A percentile compares a stretch with the other conserved stretches of the same genome.
These are phyloP conservation scores for Notothenia coriiceps DNA, from an alignment of 2,113 vertebrate species.

Conservation along the genomic window DNA sequence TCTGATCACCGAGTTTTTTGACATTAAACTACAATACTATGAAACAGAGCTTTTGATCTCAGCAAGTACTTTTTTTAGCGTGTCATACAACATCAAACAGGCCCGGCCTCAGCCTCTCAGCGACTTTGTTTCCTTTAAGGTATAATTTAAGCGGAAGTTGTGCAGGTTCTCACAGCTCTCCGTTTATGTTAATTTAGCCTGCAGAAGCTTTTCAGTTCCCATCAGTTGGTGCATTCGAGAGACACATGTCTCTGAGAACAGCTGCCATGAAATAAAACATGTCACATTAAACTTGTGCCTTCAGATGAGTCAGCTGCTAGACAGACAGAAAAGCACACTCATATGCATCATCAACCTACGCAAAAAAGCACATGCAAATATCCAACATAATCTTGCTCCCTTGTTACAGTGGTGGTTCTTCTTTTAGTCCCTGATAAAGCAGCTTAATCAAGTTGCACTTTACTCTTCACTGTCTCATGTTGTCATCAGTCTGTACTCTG, in stretches of 20 bases:
- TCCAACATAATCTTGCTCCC: background rate
- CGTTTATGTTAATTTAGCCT: background rate
- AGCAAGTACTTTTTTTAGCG: too few relatives aligned
- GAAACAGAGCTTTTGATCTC: too few relatives aligned
- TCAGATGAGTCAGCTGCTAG: constrained; percentile 22
- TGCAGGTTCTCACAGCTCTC: background rate
- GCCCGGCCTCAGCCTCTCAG: too few relatives aligned
- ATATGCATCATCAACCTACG: background rate
- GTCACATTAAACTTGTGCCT: constrained; percentile 14
- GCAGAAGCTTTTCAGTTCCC: constrained; percentile 9
- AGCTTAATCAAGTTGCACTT: constrained; percentile 61
- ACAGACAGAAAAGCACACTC: background rate
- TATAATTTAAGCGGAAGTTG: background rate
- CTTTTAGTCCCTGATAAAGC: constrained; percentile 36
- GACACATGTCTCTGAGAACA: background rate
- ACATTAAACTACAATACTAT: too few relatives aligned
- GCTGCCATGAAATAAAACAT: constrained; percentile 14
- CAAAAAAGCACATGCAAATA: constrained; percentile 43
- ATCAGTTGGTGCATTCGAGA: constrained; percentile 11
- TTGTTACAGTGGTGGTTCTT: background rate
- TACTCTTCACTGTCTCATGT: constrained; percentile 34
- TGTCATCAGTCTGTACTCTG: constrained; percentile 49
- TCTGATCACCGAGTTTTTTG: too few relatives aligned
- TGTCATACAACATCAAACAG: too few relatives aligned
- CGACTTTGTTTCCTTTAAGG: too few relatives aligned